Evolutionary conservation across 1,140 invertebrate genomes (phyloP), one percentile per base, ranked within the genome.

Genomic region (Conus ventricosus): DNA sequence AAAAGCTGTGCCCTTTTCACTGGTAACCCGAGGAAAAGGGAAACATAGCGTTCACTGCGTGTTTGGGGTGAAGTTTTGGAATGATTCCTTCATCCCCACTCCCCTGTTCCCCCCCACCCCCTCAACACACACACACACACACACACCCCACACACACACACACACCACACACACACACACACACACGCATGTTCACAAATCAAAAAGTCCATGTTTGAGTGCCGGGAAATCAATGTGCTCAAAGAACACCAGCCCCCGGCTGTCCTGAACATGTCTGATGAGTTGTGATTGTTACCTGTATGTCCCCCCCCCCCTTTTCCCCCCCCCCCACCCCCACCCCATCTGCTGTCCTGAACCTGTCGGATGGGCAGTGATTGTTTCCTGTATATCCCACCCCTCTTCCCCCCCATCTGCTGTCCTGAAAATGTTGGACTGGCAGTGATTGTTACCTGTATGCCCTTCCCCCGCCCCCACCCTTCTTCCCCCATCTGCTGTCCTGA

Each of bases 1-100:
- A 8, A 91, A 57, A 27, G 39, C 84, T 8, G 60, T 80, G 53
- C 53, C n/a, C n/a, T n/a, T 25, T 20, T 89, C 67, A 90, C 80
- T 92, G 81, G 15, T 5, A 15, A 7, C 7, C 3, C 0, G 39
- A 23, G 20, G 25, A 78, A 78, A 25, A 78, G 25, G 27, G 1
- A 39, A 5, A 78, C 39, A 39, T 39, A 3, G 39, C 63, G 63
- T 2, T 71, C n/a, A 71, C 63, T 71, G 63, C 1, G n/a, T 4
- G 15, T 71, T 71, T 71, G 63, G n/a, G 1, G n/a, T 71, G 63
- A 17, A 17, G 63, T 1, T 1, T 71, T 2, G 15, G 15, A 15
- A 1, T n/a, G 63, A 17, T 71, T 17, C 63, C 63, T 15, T 71
- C 63, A 71, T n/a, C 63, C 63, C 15, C 15, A 39, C 39, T 39